These are phyloP conservation scores for Microtus oregoni DNA, from an alignment of 2,113 vertebrate species.

Conservation along the genomic window DNA sequence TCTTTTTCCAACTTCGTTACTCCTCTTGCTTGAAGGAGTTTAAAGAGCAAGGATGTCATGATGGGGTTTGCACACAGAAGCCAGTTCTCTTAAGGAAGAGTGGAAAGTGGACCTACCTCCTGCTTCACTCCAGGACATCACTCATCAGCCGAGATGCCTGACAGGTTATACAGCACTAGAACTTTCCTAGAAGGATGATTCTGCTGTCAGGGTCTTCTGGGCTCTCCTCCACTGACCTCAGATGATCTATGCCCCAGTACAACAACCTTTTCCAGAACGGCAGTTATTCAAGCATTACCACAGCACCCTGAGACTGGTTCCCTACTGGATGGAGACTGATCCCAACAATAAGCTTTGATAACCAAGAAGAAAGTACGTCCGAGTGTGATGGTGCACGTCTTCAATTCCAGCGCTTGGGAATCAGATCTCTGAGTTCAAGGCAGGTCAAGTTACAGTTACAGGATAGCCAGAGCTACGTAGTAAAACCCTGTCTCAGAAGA, in stretches of 20 bases:
- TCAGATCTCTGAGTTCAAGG: neutral
- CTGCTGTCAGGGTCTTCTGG: conserved; percentile 50
- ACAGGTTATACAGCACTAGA: conserved; percentile 64
- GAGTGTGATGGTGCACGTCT: neutral
- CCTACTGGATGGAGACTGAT: conserved; percentile 63
- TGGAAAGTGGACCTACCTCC: conserved; percentile 22
- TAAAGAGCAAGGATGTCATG: neutral
- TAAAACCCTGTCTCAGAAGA: neutral
- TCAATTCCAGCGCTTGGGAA: neutral
- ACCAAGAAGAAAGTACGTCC: conserved; percentile 29
- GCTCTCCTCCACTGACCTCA: conserved; percentile 49
- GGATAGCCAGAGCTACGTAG: neutral
- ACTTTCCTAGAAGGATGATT: conserved; percentile 34
- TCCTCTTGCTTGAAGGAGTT: conserved; percentile 32
- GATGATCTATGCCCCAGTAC: conserved; percentile 27
- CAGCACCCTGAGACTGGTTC: conserved; percentile 61
- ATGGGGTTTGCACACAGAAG: neutral
- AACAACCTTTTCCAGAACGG: conserved; percentile 11
- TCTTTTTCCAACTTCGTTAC: neutral
- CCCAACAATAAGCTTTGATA: conserved; percentile 79
- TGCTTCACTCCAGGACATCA: neutral
- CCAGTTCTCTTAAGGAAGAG: neutral
- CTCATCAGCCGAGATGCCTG: conserved; percentile 52
- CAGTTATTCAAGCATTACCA: conserved; percentile 27
- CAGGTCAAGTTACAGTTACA: too few relatives aligned